Evolutionary conservation across 2,113 vertebrate genomes (phyloP).

Genomic region (Psophia crepitans): DNA sequence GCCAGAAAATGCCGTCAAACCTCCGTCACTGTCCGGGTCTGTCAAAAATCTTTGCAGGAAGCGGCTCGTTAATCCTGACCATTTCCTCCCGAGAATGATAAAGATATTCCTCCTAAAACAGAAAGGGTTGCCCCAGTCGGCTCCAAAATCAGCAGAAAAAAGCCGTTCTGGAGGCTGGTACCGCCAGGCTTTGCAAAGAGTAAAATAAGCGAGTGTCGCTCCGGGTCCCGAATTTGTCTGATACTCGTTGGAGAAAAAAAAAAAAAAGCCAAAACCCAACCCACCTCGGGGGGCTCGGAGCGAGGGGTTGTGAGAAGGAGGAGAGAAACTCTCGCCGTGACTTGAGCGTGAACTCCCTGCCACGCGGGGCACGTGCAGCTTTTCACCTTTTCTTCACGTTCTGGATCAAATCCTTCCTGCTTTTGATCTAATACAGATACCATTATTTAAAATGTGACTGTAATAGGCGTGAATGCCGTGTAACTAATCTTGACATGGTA

Average conservation of each 20-base stretch:
- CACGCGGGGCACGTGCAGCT: background rate
- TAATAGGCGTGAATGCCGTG: background rate
- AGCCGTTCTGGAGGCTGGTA: background rate
- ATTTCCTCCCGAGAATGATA: background rate
- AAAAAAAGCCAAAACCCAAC: too few relatives aligned
- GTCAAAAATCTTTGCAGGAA: background rate
- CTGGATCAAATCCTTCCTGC: constrained; percentile 33
- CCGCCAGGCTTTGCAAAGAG: rapidly evolving
- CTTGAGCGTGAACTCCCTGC: constrained; percentile 13
- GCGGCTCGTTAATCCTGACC: background rate
- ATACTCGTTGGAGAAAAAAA: background rate
- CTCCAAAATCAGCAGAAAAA: background rate
- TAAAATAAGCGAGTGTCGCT: background rate
- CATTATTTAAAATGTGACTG: background rate
- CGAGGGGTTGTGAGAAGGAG: background rate
- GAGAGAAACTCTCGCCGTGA: background rate
- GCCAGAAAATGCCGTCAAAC: background rate
- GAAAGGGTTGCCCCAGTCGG: background rate
- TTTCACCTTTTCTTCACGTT: background rate
- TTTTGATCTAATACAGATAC: constrained; percentile 11
- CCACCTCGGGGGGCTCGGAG: background rate
- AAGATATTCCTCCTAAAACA: background rate
- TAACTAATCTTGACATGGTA: constrained; percentile 34
- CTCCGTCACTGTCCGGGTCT: background rate
- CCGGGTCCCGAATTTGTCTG: background rate